Percentiles rank a stretch among this genome's conserved stretches.
Evolutionary conservation across 2,888 invertebrate genomes (phyloP).

Genomic region (Pyrgus malvae): DNA sequence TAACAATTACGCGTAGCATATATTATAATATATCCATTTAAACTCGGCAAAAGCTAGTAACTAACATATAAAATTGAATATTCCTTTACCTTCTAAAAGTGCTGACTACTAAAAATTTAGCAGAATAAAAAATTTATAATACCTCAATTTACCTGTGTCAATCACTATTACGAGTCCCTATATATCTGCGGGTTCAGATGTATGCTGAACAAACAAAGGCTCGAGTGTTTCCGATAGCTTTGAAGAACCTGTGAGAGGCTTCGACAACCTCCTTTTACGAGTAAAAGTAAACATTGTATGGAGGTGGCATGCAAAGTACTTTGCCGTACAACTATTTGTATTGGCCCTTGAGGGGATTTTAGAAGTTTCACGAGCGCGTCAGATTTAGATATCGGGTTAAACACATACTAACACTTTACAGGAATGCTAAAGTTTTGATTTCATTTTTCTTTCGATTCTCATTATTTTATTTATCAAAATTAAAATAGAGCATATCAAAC

Average conservation of each 20-base stretch:
- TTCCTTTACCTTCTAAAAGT: not conserved
- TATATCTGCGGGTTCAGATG: constrained; percentile 39
- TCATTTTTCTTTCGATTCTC: too few relatives aligned
- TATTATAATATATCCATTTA: too few relatives aligned
- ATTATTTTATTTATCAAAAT: too few relatives aligned
- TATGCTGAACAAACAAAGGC: constrained; percentile 32
- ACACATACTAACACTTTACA: too few relatives aligned
- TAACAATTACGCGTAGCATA: too few relatives aligned
- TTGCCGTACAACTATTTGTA: constrained; percentile 30
- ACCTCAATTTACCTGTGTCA: constrained; percentile 17
- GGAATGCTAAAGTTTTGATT: too few relatives aligned
- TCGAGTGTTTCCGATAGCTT: constrained; percentile 15
- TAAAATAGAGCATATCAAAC: too few relatives aligned
- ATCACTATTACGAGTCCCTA: constrained; percentile 28
- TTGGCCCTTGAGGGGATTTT: too few relatives aligned
- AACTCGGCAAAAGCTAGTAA: not conserved
- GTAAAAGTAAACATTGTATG: constrained; percentile 20
- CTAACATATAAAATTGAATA: not conserved
- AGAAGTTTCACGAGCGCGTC: too few relatives aligned
- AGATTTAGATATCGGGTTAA: too few relatives aligned
- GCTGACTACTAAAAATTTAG: not conserved
- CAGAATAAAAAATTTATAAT: constrained; percentile 1
- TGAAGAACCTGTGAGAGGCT: constrained; percentile 5
- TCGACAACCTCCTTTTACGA: constrained; percentile 21
- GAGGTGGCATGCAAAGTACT: constrained; percentile 44